Base-by-base conservation (phyloP, 2,113 vertebrate species). In the Pangasianodon hypophthalmus region DNA sequence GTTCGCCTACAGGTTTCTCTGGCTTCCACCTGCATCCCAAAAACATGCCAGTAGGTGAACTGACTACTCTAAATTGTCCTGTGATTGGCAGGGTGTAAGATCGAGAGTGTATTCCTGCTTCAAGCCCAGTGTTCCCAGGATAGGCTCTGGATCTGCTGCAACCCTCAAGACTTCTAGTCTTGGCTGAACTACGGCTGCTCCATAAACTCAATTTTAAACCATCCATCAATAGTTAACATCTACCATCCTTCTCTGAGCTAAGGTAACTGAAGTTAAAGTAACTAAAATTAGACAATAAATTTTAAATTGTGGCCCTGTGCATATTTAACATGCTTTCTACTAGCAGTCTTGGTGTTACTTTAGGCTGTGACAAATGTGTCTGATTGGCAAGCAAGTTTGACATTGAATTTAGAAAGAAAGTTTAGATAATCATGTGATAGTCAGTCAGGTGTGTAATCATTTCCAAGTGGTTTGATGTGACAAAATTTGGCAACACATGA, bases 401-500 rank as follows among this genome's bases (percentile, higher is more conserved):
- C 48, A 50, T 64, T 64, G 24, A 3, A 11, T 85, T 85, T 29
- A 48, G 24, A 7, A 18, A 48, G 58, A 85, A 44, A 84, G 32
- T 60, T 62, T 60, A 5, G 6, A 84, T 62, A 62, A 46, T 56
- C 32, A 84, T 41, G 21, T 64, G 19, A 29, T 46, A 62, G 37
- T 64, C 41, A 60, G 24, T 83, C 50, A 19, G 50, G 81, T 24
- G 3, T 62, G n/a, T 44, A 62, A 84, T 21, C 37, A 19, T 21
- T 87, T 52, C 11, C 54, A 24, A 60, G 52, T 44, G 52, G 24
- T 48, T 44, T 19, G 24, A 3, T 79, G 24, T 88, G n/a, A 11
- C 62, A 44, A 19, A 88, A 88, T 89, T 10, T 85, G 71, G 56
- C 71, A 62, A 80, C 19, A 52, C 14, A 32, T 41, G n/a, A 58